Conservation (phyloP, 2,797 vertebrate genomes). For the Muscicapa comitata region DNA sequence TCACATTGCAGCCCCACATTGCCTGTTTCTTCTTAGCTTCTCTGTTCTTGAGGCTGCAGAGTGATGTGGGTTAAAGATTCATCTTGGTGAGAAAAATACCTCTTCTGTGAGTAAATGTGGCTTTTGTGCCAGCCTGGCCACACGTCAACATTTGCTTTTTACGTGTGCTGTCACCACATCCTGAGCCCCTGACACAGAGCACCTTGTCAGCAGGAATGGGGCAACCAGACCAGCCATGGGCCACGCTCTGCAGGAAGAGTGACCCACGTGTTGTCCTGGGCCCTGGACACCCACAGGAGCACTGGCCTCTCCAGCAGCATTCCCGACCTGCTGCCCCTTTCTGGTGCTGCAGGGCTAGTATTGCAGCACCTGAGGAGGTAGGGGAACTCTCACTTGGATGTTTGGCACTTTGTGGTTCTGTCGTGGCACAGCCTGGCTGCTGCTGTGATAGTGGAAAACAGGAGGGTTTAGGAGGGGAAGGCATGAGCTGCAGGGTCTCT, state of each 20-base stretch:
- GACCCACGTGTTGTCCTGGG: accelerated
- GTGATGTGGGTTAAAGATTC: background rate
- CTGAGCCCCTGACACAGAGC: background rate
- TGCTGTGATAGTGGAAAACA: background rate
- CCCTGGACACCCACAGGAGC: accelerated
- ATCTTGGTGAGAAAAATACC: background rate
- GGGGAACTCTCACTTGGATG: background rate
- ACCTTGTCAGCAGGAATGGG: background rate
- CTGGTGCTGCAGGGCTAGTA: background rate
- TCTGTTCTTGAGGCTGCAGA: accelerated
- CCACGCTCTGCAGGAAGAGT: background rate
- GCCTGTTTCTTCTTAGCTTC: background rate
- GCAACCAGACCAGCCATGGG: accelerated
- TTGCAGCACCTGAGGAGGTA: background rate
- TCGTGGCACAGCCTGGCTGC: background rate
- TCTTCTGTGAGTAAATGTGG: background rate
- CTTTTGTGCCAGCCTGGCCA: background rate
- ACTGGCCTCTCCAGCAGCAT: background rate
- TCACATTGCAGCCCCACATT: background rate
- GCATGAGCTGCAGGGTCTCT: background rate
- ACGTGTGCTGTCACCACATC: background rate
- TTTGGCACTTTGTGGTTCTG: background rate
- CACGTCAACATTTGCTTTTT: background rate
- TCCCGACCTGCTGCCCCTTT: accelerated
- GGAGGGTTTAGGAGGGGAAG: background rate